Percentiles rank a stretch among this genome's conserved stretches.
Conservation (phyloP, 2,113 vertebrate genomes). For the Haemorhous mexicanus region DNA sequence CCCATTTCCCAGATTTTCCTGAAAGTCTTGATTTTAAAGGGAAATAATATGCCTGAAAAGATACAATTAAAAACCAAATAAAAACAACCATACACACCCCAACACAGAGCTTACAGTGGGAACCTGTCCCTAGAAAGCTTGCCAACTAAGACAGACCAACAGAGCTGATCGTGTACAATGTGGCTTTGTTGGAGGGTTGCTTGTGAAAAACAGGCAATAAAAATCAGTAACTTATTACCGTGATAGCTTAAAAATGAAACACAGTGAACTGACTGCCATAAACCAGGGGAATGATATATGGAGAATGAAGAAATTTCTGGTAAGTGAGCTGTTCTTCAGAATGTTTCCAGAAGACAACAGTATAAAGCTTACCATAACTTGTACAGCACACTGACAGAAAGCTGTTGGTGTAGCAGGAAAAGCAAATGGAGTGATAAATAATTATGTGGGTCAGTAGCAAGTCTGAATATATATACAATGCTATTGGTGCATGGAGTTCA, state of each 20-base stretch:
- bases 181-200: background rate
- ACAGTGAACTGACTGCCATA: background rate
- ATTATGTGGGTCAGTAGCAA: background rate
- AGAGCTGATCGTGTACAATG: background rate
- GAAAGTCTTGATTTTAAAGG: background rate
- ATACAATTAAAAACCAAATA: background rate
- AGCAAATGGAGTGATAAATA: background rate
- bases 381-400: background rate
- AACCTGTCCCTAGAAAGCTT: background rate
- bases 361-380: background rate
- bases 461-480: background rate
- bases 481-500: background rate
- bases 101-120: background rate
- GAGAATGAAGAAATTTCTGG: background rate
- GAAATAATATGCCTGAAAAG: background rate
- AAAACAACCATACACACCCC: background rate
- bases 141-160: background rate
- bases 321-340: background rate
- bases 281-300: background rate
- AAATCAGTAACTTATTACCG: constrained; percentile 43
- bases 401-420: background rate
- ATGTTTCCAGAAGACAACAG: background rate
- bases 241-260: constrained; percentile 20
- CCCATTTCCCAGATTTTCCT: background rate
- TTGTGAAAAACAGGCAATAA: constrained; percentile 25